Conservation (phyloP, 1,140 invertebrate species). For the Gonatopus flavifemur region DNA sequence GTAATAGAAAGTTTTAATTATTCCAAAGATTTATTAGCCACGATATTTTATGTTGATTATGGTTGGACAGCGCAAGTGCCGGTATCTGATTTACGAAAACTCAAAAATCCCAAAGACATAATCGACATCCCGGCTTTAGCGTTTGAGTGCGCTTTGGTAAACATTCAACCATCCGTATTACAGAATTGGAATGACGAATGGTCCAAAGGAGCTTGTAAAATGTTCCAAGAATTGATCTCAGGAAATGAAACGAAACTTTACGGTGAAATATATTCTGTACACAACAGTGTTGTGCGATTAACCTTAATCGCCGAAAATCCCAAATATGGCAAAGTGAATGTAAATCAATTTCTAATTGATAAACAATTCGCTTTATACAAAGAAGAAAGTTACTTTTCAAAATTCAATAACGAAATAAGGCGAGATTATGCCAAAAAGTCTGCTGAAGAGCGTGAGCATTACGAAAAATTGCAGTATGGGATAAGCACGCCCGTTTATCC, state of each 20-base stretch:
- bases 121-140: constrained; percentile 62
- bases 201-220: constrained; percentile 59
- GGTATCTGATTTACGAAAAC: constrained; percentile 25
- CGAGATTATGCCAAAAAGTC: no score
- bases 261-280: constrained; percentile 76
- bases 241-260: constrained; percentile 15
- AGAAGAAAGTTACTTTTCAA: constrained; percentile 76
- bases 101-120: constrained; percentile 23
- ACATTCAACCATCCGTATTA: constrained; percentile 67
- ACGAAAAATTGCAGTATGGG: constrained; percentile 56
- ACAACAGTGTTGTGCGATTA: constrained; percentile 69
- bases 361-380: constrained; percentile 64
- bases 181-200: constrained; percentile 63
- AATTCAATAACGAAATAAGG: constrained; percentile 58
- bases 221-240: constrained; percentile 54
- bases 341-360: constrained; percentile 67
- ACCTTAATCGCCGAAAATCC: constrained; percentile 59
- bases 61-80: constrained; percentile 63
- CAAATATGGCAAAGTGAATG: constrained; percentile 36
- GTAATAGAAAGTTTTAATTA: constrained; percentile 38
- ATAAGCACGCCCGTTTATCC: constrained; percentile 49
- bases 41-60: constrained; percentile 78
- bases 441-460: constrained; percentile 47
- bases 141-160: constrained; percentile 71
- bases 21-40: constrained; percentile 28